These are phyloP conservation scores for Actenoides hombroni DNA, from an alignment of 2,113 vertebrate genomes.

Conservation along the genomic window DNA sequence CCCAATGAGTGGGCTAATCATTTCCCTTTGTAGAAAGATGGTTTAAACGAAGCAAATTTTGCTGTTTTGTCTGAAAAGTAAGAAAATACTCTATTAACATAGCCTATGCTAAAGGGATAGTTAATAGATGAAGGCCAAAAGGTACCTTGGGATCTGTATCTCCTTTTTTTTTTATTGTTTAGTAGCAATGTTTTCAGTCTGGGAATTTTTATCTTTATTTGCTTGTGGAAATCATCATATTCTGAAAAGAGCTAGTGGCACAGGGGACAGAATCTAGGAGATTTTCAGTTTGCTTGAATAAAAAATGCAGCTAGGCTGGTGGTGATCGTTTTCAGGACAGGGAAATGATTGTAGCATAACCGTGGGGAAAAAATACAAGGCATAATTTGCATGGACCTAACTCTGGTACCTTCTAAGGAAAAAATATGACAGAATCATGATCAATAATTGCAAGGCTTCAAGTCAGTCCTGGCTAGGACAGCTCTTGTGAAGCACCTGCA, in stretches of 20 bases:
- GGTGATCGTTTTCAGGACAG: not conserved
- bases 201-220: not conserved
- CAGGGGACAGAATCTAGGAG: not conserved
- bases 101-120: not conserved
- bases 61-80: not conserved
- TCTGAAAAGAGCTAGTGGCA: not conserved
- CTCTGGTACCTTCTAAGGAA: not conserved
- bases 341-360: not conserved
- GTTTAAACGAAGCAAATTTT: not conserved
- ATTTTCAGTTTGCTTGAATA: not conserved
- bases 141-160: not conserved
- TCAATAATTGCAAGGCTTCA: not conserved
- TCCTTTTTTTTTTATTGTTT: not conserved
- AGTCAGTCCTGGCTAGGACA: not conserved
- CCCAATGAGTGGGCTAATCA: not conserved
- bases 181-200: not conserved
- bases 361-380: not conserved
- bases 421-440: not conserved
- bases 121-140: not conserved
- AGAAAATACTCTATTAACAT: not conserved
- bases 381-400: not conserved
- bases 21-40: not conserved
- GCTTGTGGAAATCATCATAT: not conserved
- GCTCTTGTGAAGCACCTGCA: not conserved
- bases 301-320: not conserved